phyloP scores from a whole-genome alignment of 2,113 vertebrate genomes.

The Hemichromis elongatus region DNA sequence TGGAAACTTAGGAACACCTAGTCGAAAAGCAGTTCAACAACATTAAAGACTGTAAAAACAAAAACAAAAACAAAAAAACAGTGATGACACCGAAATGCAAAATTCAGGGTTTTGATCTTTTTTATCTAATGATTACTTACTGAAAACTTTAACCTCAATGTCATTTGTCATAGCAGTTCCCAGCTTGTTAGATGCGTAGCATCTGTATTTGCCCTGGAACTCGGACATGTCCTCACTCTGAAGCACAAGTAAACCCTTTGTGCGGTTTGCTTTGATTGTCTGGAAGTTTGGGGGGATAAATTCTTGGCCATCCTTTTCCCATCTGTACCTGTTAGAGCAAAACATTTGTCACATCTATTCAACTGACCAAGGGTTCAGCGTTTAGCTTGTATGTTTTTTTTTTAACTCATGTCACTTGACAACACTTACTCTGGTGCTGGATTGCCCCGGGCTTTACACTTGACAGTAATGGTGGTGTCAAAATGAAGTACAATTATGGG shows the following conservation, averaged over 20 bases:
- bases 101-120: background rate
- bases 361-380: background rate
- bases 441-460: slow-evolving; percentile 88
- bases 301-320: slow-evolving; percentile 83
- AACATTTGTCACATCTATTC: background rate
- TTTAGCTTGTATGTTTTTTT: background rate
- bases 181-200: slow-evolving; percentile 84
- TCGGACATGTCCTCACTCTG: slow-evolving; percentile 69
- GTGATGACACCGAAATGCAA: background rate
- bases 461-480: slow-evolving; percentile 79
- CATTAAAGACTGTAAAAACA: background rate
- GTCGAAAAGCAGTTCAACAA: background rate
- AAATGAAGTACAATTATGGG: slow-evolving; percentile 82
- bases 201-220: slow-evolving; percentile 88
- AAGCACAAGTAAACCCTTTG: slow-evolving; percentile 81
- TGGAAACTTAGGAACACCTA: slow-evolving; percentile 87
- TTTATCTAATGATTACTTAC: slow-evolving; percentile 69
- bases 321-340: slow-evolving; percentile 77
- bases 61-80: background rate
- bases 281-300: slow-evolving; percentile 74
- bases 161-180: slow-evolving; percentile 89
- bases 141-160: slow-evolving; percentile 79
- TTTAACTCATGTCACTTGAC: background rate
- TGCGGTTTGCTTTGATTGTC: slow-evolving; percentile 58
- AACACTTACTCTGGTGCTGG: slow-evolving; percentile 84